Conservation (phyloP, 2,888 invertebrate species). For the Entomobrya proxima region DNA sequence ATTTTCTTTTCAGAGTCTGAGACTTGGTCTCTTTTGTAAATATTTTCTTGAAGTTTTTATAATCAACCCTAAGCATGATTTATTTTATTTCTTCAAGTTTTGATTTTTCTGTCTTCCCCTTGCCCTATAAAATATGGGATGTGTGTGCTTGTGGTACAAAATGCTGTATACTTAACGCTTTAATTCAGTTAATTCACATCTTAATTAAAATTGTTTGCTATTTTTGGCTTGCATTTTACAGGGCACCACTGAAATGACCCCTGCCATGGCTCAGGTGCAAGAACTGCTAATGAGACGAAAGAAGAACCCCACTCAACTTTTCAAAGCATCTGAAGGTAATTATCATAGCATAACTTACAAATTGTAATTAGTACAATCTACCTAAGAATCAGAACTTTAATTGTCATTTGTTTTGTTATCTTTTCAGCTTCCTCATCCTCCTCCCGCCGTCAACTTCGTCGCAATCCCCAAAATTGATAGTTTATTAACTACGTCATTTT, state of each 20-base stretch:
- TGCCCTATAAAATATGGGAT: neutral
- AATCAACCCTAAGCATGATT: no score
- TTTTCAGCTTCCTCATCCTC: constrained; percentile 39
- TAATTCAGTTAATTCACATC: neutral
- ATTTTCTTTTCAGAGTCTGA: neutral
- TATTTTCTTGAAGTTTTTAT: neutral
- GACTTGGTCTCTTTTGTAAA: neutral
- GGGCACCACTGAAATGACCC: constrained; percentile 70
- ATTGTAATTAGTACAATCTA: neutral
- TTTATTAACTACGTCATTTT: neutral
- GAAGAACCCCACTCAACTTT: constrained; percentile 55
- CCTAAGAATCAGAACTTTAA: neutral
- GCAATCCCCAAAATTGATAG: constrained; percentile 58
- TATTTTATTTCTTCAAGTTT: no score
- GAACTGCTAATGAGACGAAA: constrained; percentile 70
- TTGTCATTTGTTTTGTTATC: neutral
- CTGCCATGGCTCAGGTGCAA: constrained; percentile 68
- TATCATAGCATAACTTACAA: neutral
- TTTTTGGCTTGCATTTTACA: constrained; percentile 25
- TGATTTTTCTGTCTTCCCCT: neutral
- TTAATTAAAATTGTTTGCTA: neutral
- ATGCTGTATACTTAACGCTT: neutral
- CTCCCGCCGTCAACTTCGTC: constrained; percentile 51
- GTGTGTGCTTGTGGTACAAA: constrained; percentile 16
- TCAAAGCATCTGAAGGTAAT: constrained; percentile 55